Conservation (phyloP, 2,797 vertebrate genomes). For the Sebastes matsubarae region DNA sequence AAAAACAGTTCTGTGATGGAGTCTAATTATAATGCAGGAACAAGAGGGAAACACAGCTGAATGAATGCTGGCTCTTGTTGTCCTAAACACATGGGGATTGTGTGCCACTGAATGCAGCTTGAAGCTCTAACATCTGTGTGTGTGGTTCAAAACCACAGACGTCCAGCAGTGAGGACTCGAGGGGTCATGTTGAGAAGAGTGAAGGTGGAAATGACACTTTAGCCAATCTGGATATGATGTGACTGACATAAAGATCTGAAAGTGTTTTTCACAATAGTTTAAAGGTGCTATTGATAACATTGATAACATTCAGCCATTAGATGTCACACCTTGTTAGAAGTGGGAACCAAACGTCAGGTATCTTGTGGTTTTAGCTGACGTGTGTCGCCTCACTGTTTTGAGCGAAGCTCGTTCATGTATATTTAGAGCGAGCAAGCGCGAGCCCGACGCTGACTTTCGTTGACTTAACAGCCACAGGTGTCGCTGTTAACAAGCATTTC, state of each 20-base stretch:
- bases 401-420: too few species aligned
- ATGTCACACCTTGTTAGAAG: too few species aligned
- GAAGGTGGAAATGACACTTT: background rate
- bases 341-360: too few species aligned
- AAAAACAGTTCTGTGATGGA: conserved; percentile 19
- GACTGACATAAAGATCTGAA: background rate
- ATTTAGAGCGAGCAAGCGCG: too few species aligned
- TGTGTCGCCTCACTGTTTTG: too few species aligned
- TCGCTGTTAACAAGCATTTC: too few species aligned
- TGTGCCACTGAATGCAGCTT: conserved; percentile 46
- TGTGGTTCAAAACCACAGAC: conserved; percentile 2
- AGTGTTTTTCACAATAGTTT: background rate
- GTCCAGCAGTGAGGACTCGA: conserved; percentile 12
- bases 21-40: conserved; percentile 56
- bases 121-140: conserved; percentile 42
- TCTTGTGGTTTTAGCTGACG: too few species aligned
- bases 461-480: too few species aligned
- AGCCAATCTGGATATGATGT: too few species aligned
- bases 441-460: too few species aligned
- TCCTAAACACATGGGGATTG: conserved; percentile 57
- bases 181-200: conserved; percentile 1
- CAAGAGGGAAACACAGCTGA: conserved; percentile 38
- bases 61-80: conserved; percentile 70
- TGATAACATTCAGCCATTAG: too few species aligned
- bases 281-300: background rate